phyloP scores from a whole-genome alignment of 2,888 invertebrate genomes.

The Bombylius discolor region DNA sequence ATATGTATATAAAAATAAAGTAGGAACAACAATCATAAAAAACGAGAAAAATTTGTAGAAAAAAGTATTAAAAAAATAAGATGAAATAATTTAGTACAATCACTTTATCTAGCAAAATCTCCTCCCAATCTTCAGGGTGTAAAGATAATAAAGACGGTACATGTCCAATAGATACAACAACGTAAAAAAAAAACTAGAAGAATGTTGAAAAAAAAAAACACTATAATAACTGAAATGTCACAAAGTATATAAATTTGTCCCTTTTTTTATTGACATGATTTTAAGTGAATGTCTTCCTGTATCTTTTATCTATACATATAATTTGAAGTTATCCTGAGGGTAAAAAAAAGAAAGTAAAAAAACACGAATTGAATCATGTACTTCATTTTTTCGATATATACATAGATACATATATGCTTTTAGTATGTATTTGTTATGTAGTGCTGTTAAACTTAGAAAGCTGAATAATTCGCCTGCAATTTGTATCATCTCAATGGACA shows the following conservation, averaged over 20 bases:
- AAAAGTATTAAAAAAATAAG: too few relatives aligned
- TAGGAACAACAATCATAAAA: too few relatives aligned
- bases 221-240: conserved; percentile 18
- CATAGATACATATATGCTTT: neutral
- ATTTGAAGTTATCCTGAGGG: conserved; percentile 10
- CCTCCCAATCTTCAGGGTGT: conserved; percentile 14
- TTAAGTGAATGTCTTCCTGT: conserved; percentile 4
- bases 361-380: too few relatives aligned
- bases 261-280: conserved; percentile 19
- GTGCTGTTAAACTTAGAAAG: neutral
- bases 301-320: neutral
- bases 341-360: neutral
- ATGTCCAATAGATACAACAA: conserved; percentile 18
- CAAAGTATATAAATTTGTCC: conserved; percentile 21
- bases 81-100: too few relatives aligned
- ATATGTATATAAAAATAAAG: too few relatives aligned
- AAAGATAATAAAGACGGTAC: conserved; percentile 26
- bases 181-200: neutral
- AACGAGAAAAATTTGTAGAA: too few relatives aligned
- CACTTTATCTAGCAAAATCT: neutral
- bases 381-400: neutral
- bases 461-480: conserved; percentile 19
- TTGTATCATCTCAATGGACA: conserved; percentile 12
- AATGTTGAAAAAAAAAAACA: neutral
- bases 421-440: neutral